Base-by-base conservation (phyloP, 1,140 invertebrate genomes). In the Caenorhabditis remanei region DNA sequence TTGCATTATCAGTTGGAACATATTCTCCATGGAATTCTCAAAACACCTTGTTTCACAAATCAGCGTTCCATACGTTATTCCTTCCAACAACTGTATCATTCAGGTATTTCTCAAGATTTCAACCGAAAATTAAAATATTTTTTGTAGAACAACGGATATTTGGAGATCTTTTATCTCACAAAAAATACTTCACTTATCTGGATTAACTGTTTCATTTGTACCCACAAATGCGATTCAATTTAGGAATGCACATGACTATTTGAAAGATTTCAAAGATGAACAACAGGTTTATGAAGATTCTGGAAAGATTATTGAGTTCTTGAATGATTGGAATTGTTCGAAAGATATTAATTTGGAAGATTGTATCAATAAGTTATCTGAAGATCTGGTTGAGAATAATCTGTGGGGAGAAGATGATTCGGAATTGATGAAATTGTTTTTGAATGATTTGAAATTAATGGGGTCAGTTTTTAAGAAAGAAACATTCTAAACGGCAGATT, bases 11-110 rank as follows among this genome's bases (percentile, higher is more conserved):
- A 16, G 32, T 53, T 65, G 90, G 90, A 4, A 90, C 89, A 5
- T 93, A 89, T 85, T 85, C 90, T 19, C 93, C 93, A 93, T 48
- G 63, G 50, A 75, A 93, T 79, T 92, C 91, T 21, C 92, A 93
- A 87, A 93, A 93, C 84, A 93, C 93, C 2, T 63, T 93, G 21
- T 93, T 91, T 86, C 89, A 88, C 61, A 86, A 90, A 41, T 79
- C 89, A 14, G 92, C 92, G 21, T 92, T 93, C 40, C 93, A 91
- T 90, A 88, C 87, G 16, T 56, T 93, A 63, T 61, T 93, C 48
- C 84, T 93, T 14, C 88, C 88, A 32, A 88, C 86, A 32, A 82
- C 85, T 71, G 90, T 87, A 85, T 87, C 65, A 79, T 90, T 86
- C 65, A 55, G 85, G 85, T 86, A 91, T 9, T 61, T 93, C 32